Evolutionary conservation across 2,797 vertebrate species (phyloP).

Genomic region (Phoeniculus purpureus): DNA sequence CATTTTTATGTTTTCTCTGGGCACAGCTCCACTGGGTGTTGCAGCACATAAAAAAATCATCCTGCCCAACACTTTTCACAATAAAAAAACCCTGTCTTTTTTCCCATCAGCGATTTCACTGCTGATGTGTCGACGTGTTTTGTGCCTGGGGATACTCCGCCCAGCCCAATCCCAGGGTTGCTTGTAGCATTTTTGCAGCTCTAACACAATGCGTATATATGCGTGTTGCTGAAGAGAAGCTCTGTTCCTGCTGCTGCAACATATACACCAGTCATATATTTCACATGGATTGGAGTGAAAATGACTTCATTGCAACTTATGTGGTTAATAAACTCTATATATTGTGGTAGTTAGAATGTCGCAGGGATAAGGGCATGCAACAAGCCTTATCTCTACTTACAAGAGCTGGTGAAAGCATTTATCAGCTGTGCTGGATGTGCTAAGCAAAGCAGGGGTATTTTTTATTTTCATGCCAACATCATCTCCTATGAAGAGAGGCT

Average conservation of each 20-base stretch:
- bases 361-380: not conserved
- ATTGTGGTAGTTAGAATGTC: not conserved
- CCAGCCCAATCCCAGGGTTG: not conserved
- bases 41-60: not conserved
- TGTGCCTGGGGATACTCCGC: not conserved
- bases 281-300: not conserved
- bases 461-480: not conserved
- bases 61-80: not conserved
- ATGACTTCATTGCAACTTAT: not conserved
- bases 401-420: not conserved
- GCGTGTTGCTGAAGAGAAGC: rapidly evolving
- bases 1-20: not conserved
- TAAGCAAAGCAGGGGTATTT: not conserved
- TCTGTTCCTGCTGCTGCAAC: not conserved
- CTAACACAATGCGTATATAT: rapidly evolving
- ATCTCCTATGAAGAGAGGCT: too few relatives aligned
- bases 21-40: not conserved
- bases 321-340: not conserved
- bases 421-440: not conserved
- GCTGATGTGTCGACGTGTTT: not conserved
- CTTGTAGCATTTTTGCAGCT: not conserved
- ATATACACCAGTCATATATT: not conserved
- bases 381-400: not conserved
- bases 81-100: not conserved
- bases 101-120: not conserved